Base-by-base conservation (phyloP, 1,140 invertebrate species). In the Apocrypta bakeri region DNA sequence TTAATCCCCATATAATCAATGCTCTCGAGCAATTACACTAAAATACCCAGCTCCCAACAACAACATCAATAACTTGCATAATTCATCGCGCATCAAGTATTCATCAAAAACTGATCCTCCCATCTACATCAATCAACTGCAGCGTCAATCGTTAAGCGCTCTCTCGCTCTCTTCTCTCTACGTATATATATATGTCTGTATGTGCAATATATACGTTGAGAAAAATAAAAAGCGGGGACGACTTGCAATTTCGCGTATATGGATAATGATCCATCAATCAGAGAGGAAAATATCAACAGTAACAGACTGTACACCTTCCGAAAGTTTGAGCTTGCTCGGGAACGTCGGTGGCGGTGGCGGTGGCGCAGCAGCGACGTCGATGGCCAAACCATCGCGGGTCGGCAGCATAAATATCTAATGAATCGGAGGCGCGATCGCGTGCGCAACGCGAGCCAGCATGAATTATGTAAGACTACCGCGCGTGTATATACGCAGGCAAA, bases 341-440 rank as follows among this genome's bases (percentile, higher is more conserved):
- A n/a, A n/a, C n/a, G n/a, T n/a, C n/a, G n/a, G n/a, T n/a, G n/a
- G n/a, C n/a, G n/a, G n/a, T n/a, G n/a, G n/a, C n/a, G n/a, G n/a
- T n/a, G n/a, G n/a, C n/a, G n/a, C n/a, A n/a, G n/a, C n/a, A n/a
- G n/a, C n/a, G n/a, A n/a, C n/a, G n/a, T n/a, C n/a, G n/a, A n/a
- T n/a, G n/a, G n/a, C n/a, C n/a, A n/a, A n/a, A n/a, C n/a, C n/a
- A n/a, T n/a, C n/a, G n/a, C n/a, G n/a, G n/a, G n/a, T n/a, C 48
- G 48, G 21, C 48, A n/a, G 21, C 9, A 77, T 66, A 77, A 71
- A 71, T 78, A 78, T 78, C 76, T 78, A 68, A 78, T 78, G 64
- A 69, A 78, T 66, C 37, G 56, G 21, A 31, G 21, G 61, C 75
- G 2, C 63, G 24, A 9, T n/a, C 24, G 31, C 48, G 42, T 63